Base-by-base conservation (phyloP, 2,113 vertebrate genomes). In the Pangasianodon hypophthalmus region DNA sequence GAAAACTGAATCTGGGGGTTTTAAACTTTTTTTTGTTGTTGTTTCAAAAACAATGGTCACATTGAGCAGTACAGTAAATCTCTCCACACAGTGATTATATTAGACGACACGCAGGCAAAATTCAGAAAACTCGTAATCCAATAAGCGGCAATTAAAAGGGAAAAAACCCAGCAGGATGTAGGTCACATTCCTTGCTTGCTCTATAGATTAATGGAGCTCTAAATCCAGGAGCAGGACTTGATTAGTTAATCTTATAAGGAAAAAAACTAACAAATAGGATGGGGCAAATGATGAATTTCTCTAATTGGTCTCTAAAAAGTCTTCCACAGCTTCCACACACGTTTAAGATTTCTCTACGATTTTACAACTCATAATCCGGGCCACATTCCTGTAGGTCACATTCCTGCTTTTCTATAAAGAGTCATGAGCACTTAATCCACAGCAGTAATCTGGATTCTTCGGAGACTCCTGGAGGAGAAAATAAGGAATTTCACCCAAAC, bases 141-240 rank as follows among this genome's bases (percentile, higher is more conserved):
- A 88, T 88, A 88, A 88, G 21, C 87, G 19, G 48, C 79, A 83
- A 58, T 87, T 87, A 77, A 44, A 60, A 14, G 3, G 21, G n/a
- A 9, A 56, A 71, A 62, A 75, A 79, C 16, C 37, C 86, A 48
- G 44, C 87, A 56, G 87, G 50, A 88, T 71, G 60, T 54, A 19
- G 50, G 87, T 88, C 87, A 73, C 79, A 83, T 52, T 69, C 75
- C 32, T 41, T 7, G 10, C 32, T 56, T 5, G 4, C 21, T 56
- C 6, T 48, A 3, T 11, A 60, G 73, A 62, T 21, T 0, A 79
- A 48, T 46, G 24, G 10, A 58, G 11, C 37, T 29, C 18, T 9
- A 41, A 37, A 32, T 32, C 7, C 41, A n/a, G 50, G 14, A 60
- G 37, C 24, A 37, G 32, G 16, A 24, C n/a, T 2, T 13, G 4